phyloP scores from a whole-genome alignment of 1,140 invertebrate species.

The Trachymyrmex septentrionalis region DNA sequence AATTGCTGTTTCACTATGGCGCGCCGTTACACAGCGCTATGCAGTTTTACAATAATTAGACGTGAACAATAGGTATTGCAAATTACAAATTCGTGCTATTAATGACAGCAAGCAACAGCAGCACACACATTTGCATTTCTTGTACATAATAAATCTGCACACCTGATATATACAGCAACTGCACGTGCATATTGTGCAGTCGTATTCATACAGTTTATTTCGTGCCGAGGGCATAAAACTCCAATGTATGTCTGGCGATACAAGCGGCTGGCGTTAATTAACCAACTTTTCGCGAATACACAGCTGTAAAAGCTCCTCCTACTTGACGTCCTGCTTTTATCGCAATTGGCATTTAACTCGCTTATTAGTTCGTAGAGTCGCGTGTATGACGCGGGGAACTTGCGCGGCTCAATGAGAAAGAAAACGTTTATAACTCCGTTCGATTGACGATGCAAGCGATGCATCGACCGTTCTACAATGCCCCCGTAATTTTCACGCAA shows the following conservation, averaged over 20 bases:
- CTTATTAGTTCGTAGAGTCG: constrained; percentile 24
- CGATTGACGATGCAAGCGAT: constrained; percentile 30
- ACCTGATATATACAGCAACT: too few relatives aligned
- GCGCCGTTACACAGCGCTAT: background rate
- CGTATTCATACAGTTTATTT: constrained; percentile 47
- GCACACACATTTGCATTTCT: constrained; percentile 54
- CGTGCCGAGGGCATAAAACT: constrained; percentile 37
- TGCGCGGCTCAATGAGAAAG: constrained; percentile 2
- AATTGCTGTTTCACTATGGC: background rate
- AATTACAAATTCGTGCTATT: constrained; percentile 35
- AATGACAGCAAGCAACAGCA: background rate
- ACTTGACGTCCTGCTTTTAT: constrained; percentile 32
- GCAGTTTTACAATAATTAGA: constrained; percentile 34
- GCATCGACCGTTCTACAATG: constrained; percentile 48
- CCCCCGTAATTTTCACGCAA: constrained; percentile 46
- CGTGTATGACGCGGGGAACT: constrained; percentile 21
- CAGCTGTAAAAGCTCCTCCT: background rate
- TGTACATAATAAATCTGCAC: background rate
- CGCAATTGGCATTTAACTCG: constrained; percentile 38
- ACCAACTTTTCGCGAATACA: constrained; percentile 69
- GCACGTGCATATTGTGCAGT: constrained; percentile 12
- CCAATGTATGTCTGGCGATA: constrained; percentile 30
- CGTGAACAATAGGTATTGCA: constrained; percentile 3
- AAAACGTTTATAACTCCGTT: constrained; percentile 44
- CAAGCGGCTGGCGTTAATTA: constrained; percentile 67